Evolutionary conservation across 2,113 vertebrate species (phyloP).

Genomic region (Microcebus murinus): DNA sequence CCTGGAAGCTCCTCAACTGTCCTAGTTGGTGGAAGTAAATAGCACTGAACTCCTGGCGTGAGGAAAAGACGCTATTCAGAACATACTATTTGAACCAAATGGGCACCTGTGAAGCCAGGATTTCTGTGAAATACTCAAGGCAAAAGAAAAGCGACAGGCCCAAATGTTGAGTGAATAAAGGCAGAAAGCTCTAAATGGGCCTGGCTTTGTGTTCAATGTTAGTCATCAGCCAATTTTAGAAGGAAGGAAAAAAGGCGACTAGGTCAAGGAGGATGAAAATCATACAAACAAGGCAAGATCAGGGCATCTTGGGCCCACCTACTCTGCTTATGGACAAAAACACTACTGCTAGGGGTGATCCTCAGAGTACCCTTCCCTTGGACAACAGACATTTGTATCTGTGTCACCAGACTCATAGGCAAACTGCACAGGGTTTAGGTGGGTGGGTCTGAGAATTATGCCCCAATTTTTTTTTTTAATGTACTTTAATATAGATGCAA

Average conservation of each 20-base stretch:
- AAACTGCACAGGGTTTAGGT: not conserved
- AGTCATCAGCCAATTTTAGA: conserved; percentile 69
- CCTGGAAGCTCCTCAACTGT: not conserved
- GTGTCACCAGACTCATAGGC: not conserved
- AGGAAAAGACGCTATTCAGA: conserved; percentile 56
- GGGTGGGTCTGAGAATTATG: not conserved
- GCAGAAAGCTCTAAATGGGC: conserved; percentile 11
- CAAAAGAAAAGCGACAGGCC: conserved; percentile 21
- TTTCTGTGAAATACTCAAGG: not conserved
- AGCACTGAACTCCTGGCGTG: not conserved
- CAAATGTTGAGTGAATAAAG: not conserved
- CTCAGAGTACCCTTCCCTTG: not conserved
- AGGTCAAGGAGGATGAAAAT: not conserved
- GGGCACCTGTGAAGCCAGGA: conserved; percentile 13
- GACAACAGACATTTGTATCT: not conserved
- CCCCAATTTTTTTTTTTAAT: not conserved
- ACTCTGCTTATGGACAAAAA: not conserved
- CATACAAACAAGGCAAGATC: not conserved
- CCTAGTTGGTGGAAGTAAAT: conserved; percentile 38
- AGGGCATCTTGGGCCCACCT: not conserved
- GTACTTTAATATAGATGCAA: not conserved
- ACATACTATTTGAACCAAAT: not conserved
- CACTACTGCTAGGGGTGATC: not conserved
- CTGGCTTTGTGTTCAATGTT: conserved; percentile 51
- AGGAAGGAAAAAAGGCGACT: not conserved